Base-by-base conservation (phyloP, 2,113 vertebrate genomes). In the Vimba vimba region DNA sequence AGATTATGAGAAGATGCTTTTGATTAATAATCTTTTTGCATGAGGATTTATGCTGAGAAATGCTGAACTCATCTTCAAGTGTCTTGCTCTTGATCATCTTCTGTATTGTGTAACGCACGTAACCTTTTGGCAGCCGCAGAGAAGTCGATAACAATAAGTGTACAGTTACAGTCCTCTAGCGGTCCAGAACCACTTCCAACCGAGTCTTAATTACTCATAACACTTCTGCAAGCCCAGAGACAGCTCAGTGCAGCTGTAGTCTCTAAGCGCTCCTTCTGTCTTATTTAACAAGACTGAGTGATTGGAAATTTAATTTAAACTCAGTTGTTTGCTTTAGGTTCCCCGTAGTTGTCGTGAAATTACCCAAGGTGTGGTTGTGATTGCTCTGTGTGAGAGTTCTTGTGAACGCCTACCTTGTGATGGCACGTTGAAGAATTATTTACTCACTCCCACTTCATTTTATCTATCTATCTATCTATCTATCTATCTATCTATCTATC, bases 181-280 rank as follows among this genome's bases (percentile, higher is more conserved):
- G 85, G 83, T 87, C 68, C 87, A 78, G 88, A 79, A 85, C 85
- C 85, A 23, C 73, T 68, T 78, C 82, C 79, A 85, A 76, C 83
- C 17, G 83, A 81, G 66, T 85, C 90, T 92, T 92, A 94, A 93
- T 93, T 91, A 90, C 89, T 91, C 84, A 71, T 87, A 86, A 88
- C 87, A 87, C 82, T 83, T 87, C 62, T 73, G 86, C 74, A 79
- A 78, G 59, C 7, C 27, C 68, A 88, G 85, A 79, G 60, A 62
- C 86, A 62, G 59, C 64, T 86, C 66, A 0, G 36, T 60, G 43
- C 39, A 84, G 55, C 59, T 57, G 75, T 57, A 68, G 30, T 60
- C 36, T 85, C 36, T 33, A 59, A 57, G 30, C 27, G 13, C 15
- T 55, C 8, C 27, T 57, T 86, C 78, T 6, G 15, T 86, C 27